These are phyloP conservation scores for Cyclura pinguis DNA, from an alignment of 2,797 vertebrate genomes.

Conservation along the genomic window DNA sequence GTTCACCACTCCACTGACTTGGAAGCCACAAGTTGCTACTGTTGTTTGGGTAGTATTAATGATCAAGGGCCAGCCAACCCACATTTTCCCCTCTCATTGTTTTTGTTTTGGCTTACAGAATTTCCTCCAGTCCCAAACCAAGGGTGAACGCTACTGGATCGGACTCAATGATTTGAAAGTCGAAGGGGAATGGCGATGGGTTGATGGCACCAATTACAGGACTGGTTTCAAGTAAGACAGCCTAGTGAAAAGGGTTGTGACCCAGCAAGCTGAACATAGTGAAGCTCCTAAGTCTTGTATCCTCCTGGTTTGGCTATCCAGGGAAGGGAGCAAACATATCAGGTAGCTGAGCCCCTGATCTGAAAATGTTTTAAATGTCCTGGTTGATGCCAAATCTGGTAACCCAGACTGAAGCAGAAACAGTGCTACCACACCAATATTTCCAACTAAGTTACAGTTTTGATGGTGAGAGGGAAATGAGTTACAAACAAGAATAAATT, in stretches of 20 bases:
- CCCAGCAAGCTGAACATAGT: not conserved
- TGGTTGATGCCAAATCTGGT: too few species aligned
- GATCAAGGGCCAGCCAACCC: too few species aligned
- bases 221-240: slow-evolving; percentile 58
- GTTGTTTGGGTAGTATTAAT: too few species aligned
- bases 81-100: not conserved
- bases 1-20: too few species aligned
- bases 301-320: not conserved
- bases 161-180: slow-evolving; percentile 51
- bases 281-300: not conserved
- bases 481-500: too few species aligned
- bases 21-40: too few species aligned
- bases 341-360: not conserved
- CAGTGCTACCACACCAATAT: too few species aligned
- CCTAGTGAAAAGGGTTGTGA: not conserved
- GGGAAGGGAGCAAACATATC: not conserved
- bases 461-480: too few species aligned
- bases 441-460: too few species aligned
- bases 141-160: slow-evolving; percentile 57
- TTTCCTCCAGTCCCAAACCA: slow-evolving; percentile 54
- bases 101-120: slow-evolving; percentile 42
- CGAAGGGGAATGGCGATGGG: slow-evolving; percentile 68
- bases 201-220: slow-evolving; percentile 59
- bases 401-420: too few species aligned
- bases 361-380: too few species aligned